phyloP scores from a whole-genome alignment of 2,797 vertebrate genomes.

The Oreonectes daqikongensis region DNA sequence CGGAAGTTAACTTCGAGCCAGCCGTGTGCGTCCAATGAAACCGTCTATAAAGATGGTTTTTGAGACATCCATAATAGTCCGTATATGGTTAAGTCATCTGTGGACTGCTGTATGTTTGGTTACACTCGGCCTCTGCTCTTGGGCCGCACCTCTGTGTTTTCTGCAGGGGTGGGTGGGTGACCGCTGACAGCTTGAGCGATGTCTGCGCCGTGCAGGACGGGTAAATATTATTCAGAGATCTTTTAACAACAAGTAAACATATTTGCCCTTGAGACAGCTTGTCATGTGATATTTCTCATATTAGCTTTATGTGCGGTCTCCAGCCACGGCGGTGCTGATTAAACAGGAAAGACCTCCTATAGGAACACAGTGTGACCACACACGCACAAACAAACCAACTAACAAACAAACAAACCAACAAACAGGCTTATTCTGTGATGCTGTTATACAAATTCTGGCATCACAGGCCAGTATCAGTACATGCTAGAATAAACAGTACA shows the following conservation, averaged over 20 bases:
- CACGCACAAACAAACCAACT: background rate
- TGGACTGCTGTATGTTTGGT: background rate
- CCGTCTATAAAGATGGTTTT: background rate
- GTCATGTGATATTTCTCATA: conserved; percentile 63
- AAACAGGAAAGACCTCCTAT: conserved; percentile 40
- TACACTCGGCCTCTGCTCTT: background rate
- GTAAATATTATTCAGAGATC: conserved; percentile 70
- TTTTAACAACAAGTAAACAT: conserved; percentile 65
- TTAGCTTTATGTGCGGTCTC: conserved; percentile 54
- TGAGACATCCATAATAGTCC: too few relatives aligned
- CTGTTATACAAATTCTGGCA: conserved; percentile 17
- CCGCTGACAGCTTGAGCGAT: conserved; percentile 44
- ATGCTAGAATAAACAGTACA: background rate
- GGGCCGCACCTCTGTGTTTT: background rate
- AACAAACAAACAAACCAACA: background rate
- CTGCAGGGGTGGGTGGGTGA: background rate
- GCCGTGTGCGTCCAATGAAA: too few relatives aligned
- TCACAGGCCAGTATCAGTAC: background rate
- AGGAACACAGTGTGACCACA: conserved; percentile 27
- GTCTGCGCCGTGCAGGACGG: conserved; percentile 57
- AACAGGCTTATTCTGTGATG: background rate
- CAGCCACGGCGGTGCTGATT: conserved; percentile 41
- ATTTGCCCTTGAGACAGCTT: conserved; percentile 57
- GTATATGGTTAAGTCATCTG: background rate
- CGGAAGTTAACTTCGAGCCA: too few relatives aligned